Evolutionary conservation across 1,140 invertebrate genomes (phyloP).

Genomic region (Aplysia californica): DNA sequence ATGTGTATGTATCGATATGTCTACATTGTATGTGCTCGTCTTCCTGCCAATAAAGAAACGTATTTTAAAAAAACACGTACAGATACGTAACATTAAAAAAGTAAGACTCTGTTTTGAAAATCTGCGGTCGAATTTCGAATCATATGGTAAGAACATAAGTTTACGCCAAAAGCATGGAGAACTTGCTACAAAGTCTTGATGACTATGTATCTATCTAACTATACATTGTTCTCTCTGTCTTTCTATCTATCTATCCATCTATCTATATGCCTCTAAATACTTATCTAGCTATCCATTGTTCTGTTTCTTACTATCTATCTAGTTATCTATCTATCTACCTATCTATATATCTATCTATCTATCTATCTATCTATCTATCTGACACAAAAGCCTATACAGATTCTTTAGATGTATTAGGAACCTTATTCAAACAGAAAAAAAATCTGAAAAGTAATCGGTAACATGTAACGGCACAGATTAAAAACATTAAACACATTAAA

Average conservation of each 20-base stretch:
- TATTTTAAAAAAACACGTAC: background rate
- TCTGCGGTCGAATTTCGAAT: too few species aligned
- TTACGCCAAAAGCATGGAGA: too few species aligned
- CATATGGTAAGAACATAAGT: too few species aligned
- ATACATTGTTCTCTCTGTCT: background rate
- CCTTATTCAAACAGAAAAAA: background rate
- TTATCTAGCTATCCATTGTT: background rate
- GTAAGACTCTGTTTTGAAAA: too few species aligned
- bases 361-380: background rate
- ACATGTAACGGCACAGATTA: background rate
- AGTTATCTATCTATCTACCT: background rate
- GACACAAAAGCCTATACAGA: background rate
- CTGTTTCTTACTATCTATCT: background rate
- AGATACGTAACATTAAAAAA: background rate
- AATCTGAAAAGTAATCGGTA: background rate
- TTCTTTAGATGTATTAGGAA: background rate
- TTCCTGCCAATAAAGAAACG: background rate
- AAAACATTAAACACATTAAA: too few species aligned
- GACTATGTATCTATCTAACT: background rate
- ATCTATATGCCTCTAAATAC: slow-evolving; percentile 3
- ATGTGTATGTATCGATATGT: too few species aligned
- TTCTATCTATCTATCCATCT: background rate
- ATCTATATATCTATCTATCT: slow-evolving; percentile 3
- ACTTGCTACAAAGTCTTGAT: background rate
- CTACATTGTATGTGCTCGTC: background rate